A percentile compares a stretch with the other conserved stretches of the same genome.
Conservation (phyloP, 2,888 invertebrate genomes). For the Euphydryas editha region DNA sequence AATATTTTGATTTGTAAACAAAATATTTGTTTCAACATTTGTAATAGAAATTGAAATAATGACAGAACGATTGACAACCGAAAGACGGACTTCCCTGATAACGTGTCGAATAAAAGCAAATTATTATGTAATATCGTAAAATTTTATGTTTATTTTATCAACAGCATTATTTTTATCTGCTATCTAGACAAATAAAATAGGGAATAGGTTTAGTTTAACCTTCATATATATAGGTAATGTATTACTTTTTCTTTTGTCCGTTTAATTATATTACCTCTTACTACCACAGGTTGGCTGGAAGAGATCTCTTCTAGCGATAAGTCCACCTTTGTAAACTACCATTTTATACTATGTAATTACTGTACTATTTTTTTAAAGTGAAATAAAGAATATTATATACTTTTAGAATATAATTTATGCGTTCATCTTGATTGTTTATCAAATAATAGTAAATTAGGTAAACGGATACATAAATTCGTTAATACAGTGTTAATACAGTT, state of each 20-base stretch:
- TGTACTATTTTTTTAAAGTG: too few relatives aligned
- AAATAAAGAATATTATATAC: too few relatives aligned
- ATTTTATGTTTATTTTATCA: background rate
- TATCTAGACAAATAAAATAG: background rate
- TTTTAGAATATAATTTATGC: background rate
- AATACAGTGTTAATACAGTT: too few relatives aligned
- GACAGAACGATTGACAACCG: background rate
- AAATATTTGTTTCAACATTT: background rate
- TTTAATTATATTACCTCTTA: too few relatives aligned
- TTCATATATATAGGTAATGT: background rate
- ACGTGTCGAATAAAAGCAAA: background rate
- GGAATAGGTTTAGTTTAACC: background rate
- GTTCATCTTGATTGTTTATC: background rate
- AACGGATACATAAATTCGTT: conserved; percentile 10
- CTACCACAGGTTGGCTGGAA: too few relatives aligned
- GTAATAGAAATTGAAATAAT: background rate
- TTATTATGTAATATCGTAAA: background rate
- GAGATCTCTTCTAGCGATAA: too few relatives aligned
- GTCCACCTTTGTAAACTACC: too few relatives aligned
- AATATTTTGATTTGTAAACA: background rate
- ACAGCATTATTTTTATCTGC: background rate
- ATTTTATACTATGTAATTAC: too few relatives aligned
- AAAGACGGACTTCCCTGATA: background rate
- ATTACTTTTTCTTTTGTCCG: too few relatives aligned
- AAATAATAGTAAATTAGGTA: background rate